Conservation (phyloP, 2,888 invertebrate genomes). For the Rotaria macrura region DNA sequence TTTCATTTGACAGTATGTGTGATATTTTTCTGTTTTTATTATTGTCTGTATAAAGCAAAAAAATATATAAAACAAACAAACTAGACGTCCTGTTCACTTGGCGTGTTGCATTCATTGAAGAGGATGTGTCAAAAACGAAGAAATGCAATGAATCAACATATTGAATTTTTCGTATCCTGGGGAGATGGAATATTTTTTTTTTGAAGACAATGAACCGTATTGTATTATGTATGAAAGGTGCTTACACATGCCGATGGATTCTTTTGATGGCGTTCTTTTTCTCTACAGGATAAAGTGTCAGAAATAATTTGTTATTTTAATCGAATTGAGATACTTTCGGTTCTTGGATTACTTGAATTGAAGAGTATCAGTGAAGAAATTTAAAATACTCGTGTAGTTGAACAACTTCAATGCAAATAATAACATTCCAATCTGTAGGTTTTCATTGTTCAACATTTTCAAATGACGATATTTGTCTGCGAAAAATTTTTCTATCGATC, state of each 20-base stretch:
- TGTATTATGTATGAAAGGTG: constrained; percentile 3
- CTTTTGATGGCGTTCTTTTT: background rate
- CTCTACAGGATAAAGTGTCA: background rate
- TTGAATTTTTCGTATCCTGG: background rate
- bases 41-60: background rate
- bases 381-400: background rate
- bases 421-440: background rate
- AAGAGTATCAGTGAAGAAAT: background rate
- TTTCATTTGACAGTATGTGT: constrained; percentile 3
- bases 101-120: background rate
- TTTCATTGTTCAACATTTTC: no score
- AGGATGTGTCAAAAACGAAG: background rate
- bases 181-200: background rate
- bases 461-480: no score
- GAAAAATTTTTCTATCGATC: no score
- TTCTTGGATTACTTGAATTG: background rate
- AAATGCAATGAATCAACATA: background rate
- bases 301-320: background rate
- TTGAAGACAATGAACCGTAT: background rate
- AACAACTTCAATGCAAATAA: background rate
- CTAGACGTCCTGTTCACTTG: background rate
- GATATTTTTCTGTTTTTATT: constrained; percentile 15
- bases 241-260: background rate
- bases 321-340: background rate
- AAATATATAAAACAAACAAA: constrained; percentile 1